Percentiles rank a stretch among this genome's conserved stretches.
phyloP scores from a whole-genome alignment of 2,113 vertebrate genomes.

The Prochilodus magdalenae region DNA sequence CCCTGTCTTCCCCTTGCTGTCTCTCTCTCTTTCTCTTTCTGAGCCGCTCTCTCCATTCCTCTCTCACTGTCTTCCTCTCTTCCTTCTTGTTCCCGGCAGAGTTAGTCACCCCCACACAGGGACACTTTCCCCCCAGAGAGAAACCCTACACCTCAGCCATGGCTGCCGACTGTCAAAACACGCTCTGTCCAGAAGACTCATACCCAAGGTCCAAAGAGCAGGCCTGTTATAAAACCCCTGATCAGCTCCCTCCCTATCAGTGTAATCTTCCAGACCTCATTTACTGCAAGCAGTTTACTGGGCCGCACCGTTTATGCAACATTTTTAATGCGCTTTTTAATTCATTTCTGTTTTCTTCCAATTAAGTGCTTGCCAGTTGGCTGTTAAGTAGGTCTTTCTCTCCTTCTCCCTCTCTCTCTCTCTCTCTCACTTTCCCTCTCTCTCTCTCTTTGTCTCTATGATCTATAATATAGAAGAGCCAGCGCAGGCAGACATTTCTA shows the following conservation, averaged over 20 bases:
- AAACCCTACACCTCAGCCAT: slow-evolving; percentile 7
- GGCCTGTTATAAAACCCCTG: not conserved
- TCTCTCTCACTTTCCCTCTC: not conserved
- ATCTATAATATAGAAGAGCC: not conserved
- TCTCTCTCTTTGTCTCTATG: not conserved
- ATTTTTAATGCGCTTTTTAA: slow-evolving; percentile 11
- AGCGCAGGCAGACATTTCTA: not conserved
- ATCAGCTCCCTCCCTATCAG: not conserved
- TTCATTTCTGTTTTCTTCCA: not conserved
- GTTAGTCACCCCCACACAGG: slow-evolving; percentile 8
- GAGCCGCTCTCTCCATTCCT: not conserved
- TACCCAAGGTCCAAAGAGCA: not conserved
- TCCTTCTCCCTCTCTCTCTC: not conserved
- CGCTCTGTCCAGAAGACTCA: not conserved
- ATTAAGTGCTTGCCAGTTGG: not conserved
- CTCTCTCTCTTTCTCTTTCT: not conserved
- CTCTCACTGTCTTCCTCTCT: not conserved
- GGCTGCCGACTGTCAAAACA: not conserved
- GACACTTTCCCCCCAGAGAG: slow-evolving; percentile 10
- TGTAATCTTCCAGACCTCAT: slow-evolving; percentile 14
- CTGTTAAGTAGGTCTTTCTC: slow-evolving; percentile 10
- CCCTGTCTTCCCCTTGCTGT: not conserved
- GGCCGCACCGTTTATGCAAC: slow-evolving; percentile 1
- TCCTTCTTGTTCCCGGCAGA: not conserved
- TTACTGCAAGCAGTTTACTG: slow-evolving; percentile 15